A percentile compares a stretch with the other conserved stretches of the same genome.
phyloP scores from a whole-genome alignment of 2,113 vertebrate genomes.

The Rhinolophus ferrumequinum region DNA sequence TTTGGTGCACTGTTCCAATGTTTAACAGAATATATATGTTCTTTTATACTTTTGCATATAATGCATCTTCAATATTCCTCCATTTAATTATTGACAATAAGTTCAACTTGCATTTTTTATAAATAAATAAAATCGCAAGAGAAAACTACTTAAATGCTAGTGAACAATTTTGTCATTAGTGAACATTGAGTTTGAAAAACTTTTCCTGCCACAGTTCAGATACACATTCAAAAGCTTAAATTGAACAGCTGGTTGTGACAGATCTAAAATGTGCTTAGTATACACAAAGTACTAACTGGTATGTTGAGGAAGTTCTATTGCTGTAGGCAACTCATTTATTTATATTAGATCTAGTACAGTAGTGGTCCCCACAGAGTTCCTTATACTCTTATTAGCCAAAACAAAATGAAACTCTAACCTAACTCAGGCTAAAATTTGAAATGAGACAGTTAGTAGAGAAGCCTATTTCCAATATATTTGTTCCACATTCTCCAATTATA shows the following conservation, averaged over 20 bases:
- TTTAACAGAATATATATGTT: background rate
- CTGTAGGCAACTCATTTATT: conserved; percentile 39
- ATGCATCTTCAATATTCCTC: background rate
- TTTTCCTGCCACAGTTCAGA: background rate
- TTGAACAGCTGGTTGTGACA: background rate
- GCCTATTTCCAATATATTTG: background rate
- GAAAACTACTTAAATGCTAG: background rate
- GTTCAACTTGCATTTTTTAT: background rate
- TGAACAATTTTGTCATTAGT: background rate
- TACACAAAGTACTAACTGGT: background rate
- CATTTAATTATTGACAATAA: background rate
- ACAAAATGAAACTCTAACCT: background rate
- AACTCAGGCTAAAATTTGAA: background rate
- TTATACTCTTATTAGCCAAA: conserved; percentile 14
- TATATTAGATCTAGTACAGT: conserved; percentile 1
- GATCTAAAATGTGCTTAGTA: background rate
- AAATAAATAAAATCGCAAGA: background rate
- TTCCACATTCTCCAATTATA: background rate
- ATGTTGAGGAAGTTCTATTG: background rate
- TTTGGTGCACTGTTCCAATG: background rate
- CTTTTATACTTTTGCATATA: background rate
- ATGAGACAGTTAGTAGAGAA: background rate
- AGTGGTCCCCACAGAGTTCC: background rate
- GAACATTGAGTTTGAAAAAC: background rate
- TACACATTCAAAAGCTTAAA: background rate